Conservation (phyloP, 2,888 invertebrate genomes). For the Philonicus albiceps region DNA sequence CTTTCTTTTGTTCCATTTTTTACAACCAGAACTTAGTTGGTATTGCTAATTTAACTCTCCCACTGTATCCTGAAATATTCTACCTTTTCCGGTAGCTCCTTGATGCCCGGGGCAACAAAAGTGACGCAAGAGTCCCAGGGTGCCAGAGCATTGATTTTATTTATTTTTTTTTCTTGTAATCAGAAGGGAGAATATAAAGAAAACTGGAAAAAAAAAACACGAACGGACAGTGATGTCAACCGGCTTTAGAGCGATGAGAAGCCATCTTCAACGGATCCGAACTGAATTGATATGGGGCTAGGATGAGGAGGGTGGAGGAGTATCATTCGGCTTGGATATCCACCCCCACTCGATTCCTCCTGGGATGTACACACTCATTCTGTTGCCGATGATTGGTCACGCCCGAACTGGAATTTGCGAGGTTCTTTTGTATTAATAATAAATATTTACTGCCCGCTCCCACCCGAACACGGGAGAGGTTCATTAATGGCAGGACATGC, state of each 20-base stretch:
- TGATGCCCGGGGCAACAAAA: background rate
- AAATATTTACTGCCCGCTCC: background rate
- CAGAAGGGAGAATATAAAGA: background rate
- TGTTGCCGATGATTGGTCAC: background rate
- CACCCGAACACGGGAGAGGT: background rate
- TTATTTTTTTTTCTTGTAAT: too few species aligned
- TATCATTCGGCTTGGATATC: background rate
- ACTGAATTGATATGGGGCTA: too few species aligned
- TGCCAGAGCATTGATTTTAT: background rate
- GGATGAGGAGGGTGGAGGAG: too few species aligned
- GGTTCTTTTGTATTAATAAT: background rate
- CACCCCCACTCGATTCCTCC: background rate
- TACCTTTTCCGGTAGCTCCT: background rate
- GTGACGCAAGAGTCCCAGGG: background rate
- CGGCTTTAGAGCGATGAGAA: background rate
- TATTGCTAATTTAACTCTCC: background rate
- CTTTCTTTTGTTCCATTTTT: background rate
- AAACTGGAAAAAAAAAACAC: background rate
- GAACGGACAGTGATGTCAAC: background rate
- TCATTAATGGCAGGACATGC: background rate
- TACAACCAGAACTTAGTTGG: background rate
- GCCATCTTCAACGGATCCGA: background rate
- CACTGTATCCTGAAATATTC: background rate
- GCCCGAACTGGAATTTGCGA: background rate
- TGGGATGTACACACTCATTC: background rate